phyloP scores from a whole-genome alignment of 1,140 invertebrate species.

The Bursaphelenchus mucronatus region DNA sequence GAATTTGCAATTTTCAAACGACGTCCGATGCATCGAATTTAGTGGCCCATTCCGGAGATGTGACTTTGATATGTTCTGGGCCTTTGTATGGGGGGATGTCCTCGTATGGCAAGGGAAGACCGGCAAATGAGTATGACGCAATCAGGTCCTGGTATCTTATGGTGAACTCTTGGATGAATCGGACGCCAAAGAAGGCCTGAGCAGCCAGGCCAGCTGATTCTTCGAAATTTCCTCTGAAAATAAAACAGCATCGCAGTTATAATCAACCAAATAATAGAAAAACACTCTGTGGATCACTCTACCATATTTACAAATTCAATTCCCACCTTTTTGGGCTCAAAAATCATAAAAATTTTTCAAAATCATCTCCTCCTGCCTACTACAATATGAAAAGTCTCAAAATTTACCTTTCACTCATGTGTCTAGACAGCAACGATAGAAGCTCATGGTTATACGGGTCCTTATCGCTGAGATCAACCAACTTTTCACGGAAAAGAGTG shows the following conservation, averaged over 20 bases:
- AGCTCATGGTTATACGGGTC: constrained; percentile 14
- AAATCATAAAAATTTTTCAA: too few species aligned
- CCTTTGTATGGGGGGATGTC: constrained; percentile 6
- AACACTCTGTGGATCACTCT: too few species aligned
- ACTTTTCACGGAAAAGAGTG: not conserved
- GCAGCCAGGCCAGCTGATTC: not conserved
- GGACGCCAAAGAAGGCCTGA: not conserved
- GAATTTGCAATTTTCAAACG: too few species aligned
- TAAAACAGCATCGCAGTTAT: not conserved
- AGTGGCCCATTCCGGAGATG: not conserved
- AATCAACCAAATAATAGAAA: too few species aligned
- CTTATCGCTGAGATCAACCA: not conserved
- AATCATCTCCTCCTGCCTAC: too few species aligned
- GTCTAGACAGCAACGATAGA: not conserved
- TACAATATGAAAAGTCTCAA: not conserved
- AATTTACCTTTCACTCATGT: constrained; percentile 3
- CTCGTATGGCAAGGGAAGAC: not conserved
- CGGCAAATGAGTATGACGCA: constrained; percentile 1
- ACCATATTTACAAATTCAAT: too few species aligned
- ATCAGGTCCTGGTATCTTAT: constrained; percentile 14
- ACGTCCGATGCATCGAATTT: too few species aligned
- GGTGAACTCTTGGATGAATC: constrained; percentile 8
- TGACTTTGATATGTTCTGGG: constrained; percentile 7
- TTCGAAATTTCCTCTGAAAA: constrained; percentile 14
- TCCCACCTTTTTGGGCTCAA: too few species aligned